Evolutionary conservation across 2,113 vertebrate genomes (phyloP), one percentile per base, ranked within the genome.

Genomic region (Patagioenas fasciata): DNA sequence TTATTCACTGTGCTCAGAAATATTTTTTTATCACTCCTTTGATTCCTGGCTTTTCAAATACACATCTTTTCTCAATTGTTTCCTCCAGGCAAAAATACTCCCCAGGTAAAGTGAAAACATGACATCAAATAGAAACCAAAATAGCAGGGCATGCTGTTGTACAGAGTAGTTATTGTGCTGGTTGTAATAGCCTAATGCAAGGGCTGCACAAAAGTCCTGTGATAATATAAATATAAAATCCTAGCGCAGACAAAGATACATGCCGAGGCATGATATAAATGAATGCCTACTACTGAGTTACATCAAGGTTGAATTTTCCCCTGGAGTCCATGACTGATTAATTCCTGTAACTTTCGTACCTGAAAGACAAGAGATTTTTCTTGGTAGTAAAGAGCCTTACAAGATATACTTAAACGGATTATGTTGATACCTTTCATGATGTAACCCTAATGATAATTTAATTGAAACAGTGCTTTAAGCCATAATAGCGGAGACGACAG

Each of bases 371-470:
- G 90, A 96, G 88, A 97, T 97, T 96, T 96, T 94, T 96, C 94
- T 90, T 93, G 79, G 91, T 94, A 80, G 81, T 91, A 89, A 96
- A 97, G 85, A 91, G 88, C 79, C 82, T 94, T 96, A 93, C 88
- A 93, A 96, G 95, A 94, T 67, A 88, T 15, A 94, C 82, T 96
- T 96, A 95, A 97, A 96, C 5, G 75, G 94, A 96, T 96, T 97
- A 95, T 95, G 95, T 96, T 96, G 95, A 95, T 97, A 95, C 94
- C 79, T 96, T 96, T 95, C 95, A 93, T 91, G 94, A 96, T 96
- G 93, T 94, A 96, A 96, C 91, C 84, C 89, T 96, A 96, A 97
- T 96, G 93, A 96, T 96, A 95, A 96, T 93, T 96, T 97, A 96
- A 96, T 96, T 97, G 95, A 96, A 95, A 96, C 94, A 96, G 64